These are phyloP conservation scores for Phoebastria nigripes DNA, from an alignment of 2,797 vertebrate species.

Conservation along the genomic window DNA sequence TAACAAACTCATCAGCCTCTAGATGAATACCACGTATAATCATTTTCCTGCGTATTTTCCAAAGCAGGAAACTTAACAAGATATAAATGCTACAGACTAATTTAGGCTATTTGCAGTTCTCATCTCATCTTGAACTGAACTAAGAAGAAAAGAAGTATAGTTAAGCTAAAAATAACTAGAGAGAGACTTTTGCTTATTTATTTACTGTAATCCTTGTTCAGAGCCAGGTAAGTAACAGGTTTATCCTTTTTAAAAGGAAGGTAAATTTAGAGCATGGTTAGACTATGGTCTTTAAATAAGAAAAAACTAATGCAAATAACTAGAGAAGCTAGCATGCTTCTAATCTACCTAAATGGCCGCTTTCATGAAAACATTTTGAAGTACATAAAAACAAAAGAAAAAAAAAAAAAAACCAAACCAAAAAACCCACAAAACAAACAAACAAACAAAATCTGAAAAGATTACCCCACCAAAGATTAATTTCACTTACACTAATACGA, in stretches of 20 bases:
- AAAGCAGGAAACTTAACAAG: constrained; percentile 81
- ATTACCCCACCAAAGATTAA: neutral
- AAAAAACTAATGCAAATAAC: neutral
- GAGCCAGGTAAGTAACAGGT: constrained; percentile 20
- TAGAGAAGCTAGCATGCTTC: neutral
- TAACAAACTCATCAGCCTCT: constrained; percentile 79
- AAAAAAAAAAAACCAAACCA: neutral
- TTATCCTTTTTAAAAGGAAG: neutral
- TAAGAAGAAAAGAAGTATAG: constrained; percentile 51
- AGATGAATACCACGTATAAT: constrained; percentile 80
- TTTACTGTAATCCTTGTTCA: constrained; percentile 18
- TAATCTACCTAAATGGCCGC: neutral
- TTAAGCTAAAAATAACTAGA: constrained; percentile 64
- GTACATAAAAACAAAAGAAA: neutral
- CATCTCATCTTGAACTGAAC: constrained; percentile 67
- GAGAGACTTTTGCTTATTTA: constrained; percentile 30
- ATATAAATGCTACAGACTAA: constrained; percentile 78
- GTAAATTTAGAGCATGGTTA: neutral
- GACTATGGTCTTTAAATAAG: neutral
- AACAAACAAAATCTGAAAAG: neutral
- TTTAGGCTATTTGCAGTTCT: constrained; percentile 78
- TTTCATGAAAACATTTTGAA: neutral
- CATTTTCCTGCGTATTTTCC: constrained; percentile 80
- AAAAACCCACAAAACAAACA: neutral
- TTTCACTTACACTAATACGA: neutral